A percentile compares a stretch with the other conserved stretches of the same genome.
Evolutionary conservation across 2,797 vertebrate genomes (phyloP).

Genomic region (Pagetopsis macropterus): DNA sequence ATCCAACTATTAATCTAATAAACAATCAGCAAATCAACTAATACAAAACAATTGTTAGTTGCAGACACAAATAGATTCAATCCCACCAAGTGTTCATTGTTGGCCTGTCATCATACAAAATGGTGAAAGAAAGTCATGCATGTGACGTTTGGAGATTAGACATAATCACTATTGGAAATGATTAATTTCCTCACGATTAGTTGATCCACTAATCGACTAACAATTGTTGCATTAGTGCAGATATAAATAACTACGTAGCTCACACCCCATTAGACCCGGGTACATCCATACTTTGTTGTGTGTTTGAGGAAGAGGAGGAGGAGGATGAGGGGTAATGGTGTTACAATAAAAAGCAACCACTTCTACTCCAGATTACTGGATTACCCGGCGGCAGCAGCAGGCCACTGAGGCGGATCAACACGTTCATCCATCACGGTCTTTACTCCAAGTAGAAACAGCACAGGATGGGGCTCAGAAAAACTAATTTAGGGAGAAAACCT

Average conservation of each 20-base stretch:
- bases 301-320: slow-evolving; percentile 40
- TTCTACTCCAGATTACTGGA: slow-evolving; percentile 73
- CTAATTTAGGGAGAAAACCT: slow-evolving; percentile 43
- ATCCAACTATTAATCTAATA: no score
- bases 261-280: background rate
- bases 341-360: slow-evolving; percentile 63
- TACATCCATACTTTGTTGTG: slow-evolving; percentile 31
- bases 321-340: slow-evolving; percentile 53
- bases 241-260: background rate
- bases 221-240: background rate
- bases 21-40: no score
- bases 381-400: slow-evolving; percentile 65
- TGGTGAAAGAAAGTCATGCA: background rate
- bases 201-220: background rate
- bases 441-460: slow-evolving; percentile 2
- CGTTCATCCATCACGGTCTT: slow-evolving; percentile 40
- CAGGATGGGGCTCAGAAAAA: slow-evolving; percentile 48
- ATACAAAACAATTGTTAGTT: no score
- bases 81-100: background rate
- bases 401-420: slow-evolving; percentile 66
- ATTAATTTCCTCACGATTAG: background rate
- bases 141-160: slow-evolving; percentile 6
- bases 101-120: background rate
- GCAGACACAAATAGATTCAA: background rate
- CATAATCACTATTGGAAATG: slow-evolving; percentile 1